Evolutionary conservation across 2,797 vertebrate species (phyloP).

Genomic region (Anguilla obscura): DNA sequence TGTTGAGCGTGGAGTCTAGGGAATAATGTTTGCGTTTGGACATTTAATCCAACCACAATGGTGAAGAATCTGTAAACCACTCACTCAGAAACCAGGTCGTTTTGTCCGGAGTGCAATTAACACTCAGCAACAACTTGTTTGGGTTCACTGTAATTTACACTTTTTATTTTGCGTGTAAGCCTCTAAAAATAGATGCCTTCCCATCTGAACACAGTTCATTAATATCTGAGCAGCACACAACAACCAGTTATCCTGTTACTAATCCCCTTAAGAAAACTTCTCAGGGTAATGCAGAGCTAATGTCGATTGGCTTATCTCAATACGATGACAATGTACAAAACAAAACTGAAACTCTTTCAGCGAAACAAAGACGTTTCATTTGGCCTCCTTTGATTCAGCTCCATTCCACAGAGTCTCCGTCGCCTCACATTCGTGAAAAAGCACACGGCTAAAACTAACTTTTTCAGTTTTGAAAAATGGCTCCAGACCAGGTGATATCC

Average conservation of each 20-base stretch:
- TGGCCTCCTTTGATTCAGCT: background rate
- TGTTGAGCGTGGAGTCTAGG: background rate
- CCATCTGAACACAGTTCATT: slow-evolving; percentile 64
- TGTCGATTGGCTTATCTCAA: slow-evolving; percentile 55
- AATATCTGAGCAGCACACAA: slow-evolving; percentile 63
- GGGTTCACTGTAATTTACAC: slow-evolving; percentile 38
- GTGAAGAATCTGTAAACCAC: slow-evolving; percentile 39
- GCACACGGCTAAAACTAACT: slow-evolving; percentile 45
- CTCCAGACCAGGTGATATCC: slow-evolving; percentile 59
- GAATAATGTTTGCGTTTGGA: background rate
- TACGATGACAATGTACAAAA: slow-evolving; percentile 46
- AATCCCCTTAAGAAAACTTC: slow-evolving; percentile 66
- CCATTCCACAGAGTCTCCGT: background rate
- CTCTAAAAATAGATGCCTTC: slow-evolving; percentile 57
- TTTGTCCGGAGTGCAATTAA: slow-evolving; percentile 58
- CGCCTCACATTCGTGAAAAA: background rate
- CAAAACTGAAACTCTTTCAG: background rate
- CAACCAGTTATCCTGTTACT: slow-evolving; percentile 63
- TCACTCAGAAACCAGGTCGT: slow-evolving; percentile 36
- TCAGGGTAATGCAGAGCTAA: slow-evolving; percentile 56
- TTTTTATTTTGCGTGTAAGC: slow-evolving; percentile 55
- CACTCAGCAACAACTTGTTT: slow-evolving; percentile 46
- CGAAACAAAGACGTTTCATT: slow-evolving; percentile 39
- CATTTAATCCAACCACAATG: slow-evolving; percentile 10
- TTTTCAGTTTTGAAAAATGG: slow-evolving; percentile 63